Evolutionary conservation across 1,140 invertebrate species (phyloP).

Genomic region (Vanessa tameamea): DNA sequence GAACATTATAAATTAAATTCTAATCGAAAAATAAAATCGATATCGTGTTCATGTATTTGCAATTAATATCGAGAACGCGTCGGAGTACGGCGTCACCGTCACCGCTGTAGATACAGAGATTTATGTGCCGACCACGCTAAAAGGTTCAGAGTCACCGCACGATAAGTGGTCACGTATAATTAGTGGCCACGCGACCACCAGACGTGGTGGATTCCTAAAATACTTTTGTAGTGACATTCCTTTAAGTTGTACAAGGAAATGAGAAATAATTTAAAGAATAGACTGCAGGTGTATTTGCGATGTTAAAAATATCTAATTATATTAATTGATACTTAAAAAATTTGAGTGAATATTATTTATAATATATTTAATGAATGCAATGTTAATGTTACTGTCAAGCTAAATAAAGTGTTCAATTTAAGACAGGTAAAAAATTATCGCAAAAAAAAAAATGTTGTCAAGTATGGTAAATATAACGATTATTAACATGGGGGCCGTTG

Average conservation of each 20-base stretch:
- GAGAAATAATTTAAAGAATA: neutral
- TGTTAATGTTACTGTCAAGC: too few species aligned
- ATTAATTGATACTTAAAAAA: neutral
- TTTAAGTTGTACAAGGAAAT: conserved; percentile 17
- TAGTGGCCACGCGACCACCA: conserved; percentile 70
- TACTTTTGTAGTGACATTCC: conserved; percentile 22
- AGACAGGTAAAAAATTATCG: too few species aligned
- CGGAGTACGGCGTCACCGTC: conserved; percentile 44
- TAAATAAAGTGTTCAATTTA: too few species aligned
- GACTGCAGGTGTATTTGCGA: neutral
- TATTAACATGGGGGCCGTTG: too few species aligned
- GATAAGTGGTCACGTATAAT: conserved; percentile 67
- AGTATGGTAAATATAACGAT: too few species aligned
- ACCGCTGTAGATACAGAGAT: conserved; percentile 57
- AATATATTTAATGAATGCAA: too few species aligned
- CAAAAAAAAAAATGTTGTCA: too few species aligned
- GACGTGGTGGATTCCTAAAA: conserved; percentile 41
- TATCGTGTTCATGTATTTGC: conserved; percentile 41
- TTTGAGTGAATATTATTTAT: too few species aligned
- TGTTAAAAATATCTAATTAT: neutral
- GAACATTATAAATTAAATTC: neutral
- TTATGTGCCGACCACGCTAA: conserved; percentile 67
- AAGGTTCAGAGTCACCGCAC: conserved; percentile 57
- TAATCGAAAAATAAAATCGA: conserved; percentile 1
- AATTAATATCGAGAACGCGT: conserved; percentile 47